Evolutionary conservation across 2,113 vertebrate species (phyloP).

Genomic region (Pterocles orientalis): DNA sequence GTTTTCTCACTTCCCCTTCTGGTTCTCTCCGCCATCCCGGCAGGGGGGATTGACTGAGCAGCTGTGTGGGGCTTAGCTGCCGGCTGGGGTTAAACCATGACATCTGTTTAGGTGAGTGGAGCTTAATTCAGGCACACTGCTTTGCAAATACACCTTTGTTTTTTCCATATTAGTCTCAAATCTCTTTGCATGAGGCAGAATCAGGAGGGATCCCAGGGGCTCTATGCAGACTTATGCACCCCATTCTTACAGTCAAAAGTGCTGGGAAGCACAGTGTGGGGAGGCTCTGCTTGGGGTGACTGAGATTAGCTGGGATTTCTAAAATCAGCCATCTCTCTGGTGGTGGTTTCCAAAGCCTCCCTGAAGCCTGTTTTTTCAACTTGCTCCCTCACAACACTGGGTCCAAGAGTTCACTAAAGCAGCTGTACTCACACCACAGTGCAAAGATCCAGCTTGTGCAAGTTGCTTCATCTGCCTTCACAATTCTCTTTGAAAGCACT

Average conservation of each 20-base stretch:
- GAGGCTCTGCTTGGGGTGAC: not conserved
- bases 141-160: not conserved
- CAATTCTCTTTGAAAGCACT: not conserved
- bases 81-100: too few relatives aligned
- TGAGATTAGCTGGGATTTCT: not conserved
- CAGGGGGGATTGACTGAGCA: too few relatives aligned
- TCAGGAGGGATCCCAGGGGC: not conserved
- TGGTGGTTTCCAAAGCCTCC: not conserved
- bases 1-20: too few relatives aligned
- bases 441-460: not conserved
- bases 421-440: not conserved
- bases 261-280: not conserved
- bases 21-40: too few relatives aligned
- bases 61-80: too few relatives aligned
- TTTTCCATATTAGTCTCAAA: not conserved
- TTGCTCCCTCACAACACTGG: rapidly evolving
- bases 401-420: not conserved
- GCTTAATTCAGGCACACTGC: not conserved
- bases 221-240: not conserved
- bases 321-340: not conserved
- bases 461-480: not conserved
- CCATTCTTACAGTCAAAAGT: not conserved
- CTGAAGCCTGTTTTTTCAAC: not conserved
- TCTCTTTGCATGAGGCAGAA: not conserved
- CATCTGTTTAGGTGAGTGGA: not conserved